These are phyloP conservation scores for Psittacara wagleri DNA, from an alignment of 2,113 vertebrate species.

Conservation along the genomic window DNA sequence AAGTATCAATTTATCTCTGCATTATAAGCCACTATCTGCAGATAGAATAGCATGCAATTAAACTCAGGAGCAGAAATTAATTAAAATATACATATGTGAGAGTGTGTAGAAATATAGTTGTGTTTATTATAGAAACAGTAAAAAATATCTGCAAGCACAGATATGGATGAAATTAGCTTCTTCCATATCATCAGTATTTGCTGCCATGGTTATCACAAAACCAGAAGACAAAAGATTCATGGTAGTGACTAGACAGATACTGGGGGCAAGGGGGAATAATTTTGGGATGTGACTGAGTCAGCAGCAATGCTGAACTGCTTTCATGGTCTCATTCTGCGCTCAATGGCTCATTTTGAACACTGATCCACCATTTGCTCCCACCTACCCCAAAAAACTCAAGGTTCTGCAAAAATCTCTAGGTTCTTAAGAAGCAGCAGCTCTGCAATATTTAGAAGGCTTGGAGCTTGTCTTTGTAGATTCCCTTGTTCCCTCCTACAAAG, in stretches of 20 bases:
- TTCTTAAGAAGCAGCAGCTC: neutral
- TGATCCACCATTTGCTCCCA: neutral
- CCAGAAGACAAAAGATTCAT: neutral
- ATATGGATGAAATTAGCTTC: neutral
- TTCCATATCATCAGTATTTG: neutral
- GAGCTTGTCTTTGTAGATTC: neutral
- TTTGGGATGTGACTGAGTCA: neutral
- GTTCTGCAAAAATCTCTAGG: neutral
- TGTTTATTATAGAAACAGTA: neutral
- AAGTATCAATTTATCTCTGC: neutral
- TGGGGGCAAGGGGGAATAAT: too few species aligned
- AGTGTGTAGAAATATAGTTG: neutral
- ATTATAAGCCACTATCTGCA: neutral
- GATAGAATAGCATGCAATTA: constrained; percentile 5
- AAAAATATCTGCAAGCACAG: neutral
- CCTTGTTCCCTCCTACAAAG: neutral
- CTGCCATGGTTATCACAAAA: neutral
- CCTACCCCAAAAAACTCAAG: neutral
- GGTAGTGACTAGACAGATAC: neutral
- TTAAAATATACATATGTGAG: neutral
- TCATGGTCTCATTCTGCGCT: neutral
- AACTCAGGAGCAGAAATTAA: neutral
- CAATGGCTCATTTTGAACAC: neutral
- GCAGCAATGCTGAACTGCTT: neutral
- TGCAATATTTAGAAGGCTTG: neutral